Percentiles rank a stretch among this genome's conserved stretches.
Conservation (phyloP, 2,113 vertebrate species). For the Panthera tigris region DNA sequence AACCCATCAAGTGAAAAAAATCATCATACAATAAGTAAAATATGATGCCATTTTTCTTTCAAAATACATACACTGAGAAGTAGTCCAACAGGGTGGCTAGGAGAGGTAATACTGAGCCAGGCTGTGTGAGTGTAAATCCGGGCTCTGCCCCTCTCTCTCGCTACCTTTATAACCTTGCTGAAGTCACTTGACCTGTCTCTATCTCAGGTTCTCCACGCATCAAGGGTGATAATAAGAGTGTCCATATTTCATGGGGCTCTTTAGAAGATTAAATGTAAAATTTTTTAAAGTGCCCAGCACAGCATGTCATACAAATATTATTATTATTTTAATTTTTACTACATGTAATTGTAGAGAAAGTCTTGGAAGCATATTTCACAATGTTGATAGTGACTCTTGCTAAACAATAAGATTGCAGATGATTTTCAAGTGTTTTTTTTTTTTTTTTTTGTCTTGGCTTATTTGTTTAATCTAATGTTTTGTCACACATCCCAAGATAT, state of each 20-base stretch:
- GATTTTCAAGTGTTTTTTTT: conserved; percentile 4
- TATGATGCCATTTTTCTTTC: background rate
- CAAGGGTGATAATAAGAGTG: too few relatives aligned
- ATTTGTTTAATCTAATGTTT: conserved; percentile 63
- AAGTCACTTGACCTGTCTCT: background rate
- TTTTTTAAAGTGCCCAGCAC: background rate
- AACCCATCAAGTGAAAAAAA: background rate
- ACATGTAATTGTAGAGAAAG: background rate
- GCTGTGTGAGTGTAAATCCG: background rate
- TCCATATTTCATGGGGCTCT: background rate
- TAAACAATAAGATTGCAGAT: conserved; percentile 26
- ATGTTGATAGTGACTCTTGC: conserved; percentile 32
- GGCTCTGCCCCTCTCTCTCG: background rate
- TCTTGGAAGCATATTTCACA: background rate
- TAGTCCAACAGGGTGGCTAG: background rate
- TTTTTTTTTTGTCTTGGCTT: background rate
- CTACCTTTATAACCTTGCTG: background rate
- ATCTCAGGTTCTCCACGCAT: background rate
- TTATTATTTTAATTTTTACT: conserved; percentile 30
- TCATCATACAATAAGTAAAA: background rate
- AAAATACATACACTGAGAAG: background rate
- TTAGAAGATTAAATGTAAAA: background rate
- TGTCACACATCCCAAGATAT: conserved; percentile 36
- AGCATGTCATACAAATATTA: background rate
- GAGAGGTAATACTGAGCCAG: background rate